Evolutionary conservation across 2,888 invertebrate species (phyloP), one percentile per base, ranked within the genome.

Genomic region (Trilocha varians): DNA sequence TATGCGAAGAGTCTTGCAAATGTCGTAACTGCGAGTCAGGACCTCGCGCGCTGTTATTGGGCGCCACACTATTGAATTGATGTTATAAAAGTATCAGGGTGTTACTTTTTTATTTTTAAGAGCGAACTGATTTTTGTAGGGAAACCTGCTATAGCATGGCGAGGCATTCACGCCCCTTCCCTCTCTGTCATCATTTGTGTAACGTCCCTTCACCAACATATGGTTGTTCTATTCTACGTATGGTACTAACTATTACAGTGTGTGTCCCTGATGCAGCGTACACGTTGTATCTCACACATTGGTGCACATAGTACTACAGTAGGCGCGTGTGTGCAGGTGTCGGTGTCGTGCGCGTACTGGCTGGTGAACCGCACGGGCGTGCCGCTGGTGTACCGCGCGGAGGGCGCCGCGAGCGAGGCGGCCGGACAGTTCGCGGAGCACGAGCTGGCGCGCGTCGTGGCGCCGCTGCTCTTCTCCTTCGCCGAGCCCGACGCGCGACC

Each of bases 361-460:
- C 90, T 99, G 52, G 91, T 99, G 45, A 99, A 99, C 85, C 94
- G 95, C 75, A 94, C 97, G 5, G 98, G 98, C 0, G 84, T 99
- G 47, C 98, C 99, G n/a, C 83, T 99, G 46, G 93, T 99, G 41
- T 97, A 98, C 75, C 91, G 93, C 55, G 98, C 98, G 77, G 97
- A 96, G 71, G 94, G 95, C 11, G 90, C 91, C 2, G 88, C 89
- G 9, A 69, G 82, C 16, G 93, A 91, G 59, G 92, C 93, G 48
- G 93, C 95, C 5, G 98, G 98, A 2, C 98, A 98, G 82, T 95
- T 93, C 71, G 92, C 92, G 44, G 99, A 99, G 73, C 96, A 99
- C 72, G 99, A 99, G 85, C 89, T 92, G 57, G 98, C 97, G 9
- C 88, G 98, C 53, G 94, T 96, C 89, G 92, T 97, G 41, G 91